Base-by-base conservation (phyloP, 2,797 vertebrate genomes). In the Semaprochilodus insignis region DNA sequence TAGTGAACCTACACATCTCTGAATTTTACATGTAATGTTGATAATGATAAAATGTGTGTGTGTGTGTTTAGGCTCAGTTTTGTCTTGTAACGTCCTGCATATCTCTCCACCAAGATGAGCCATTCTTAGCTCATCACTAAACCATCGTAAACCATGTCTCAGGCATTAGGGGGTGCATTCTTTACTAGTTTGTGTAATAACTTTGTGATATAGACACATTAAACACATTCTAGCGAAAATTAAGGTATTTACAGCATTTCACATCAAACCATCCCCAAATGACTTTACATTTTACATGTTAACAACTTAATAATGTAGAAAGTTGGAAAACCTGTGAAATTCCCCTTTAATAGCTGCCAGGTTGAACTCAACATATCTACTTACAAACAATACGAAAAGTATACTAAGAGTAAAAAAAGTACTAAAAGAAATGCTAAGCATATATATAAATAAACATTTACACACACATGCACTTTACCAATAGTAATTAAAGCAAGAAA, bases 401-500 rank as follows among this genome's bases (percentile, higher is more conserved):
- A n/a, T n/a, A n/a, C n/a, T n/a, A n/a, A n/a, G n/a, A n/a, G n/a
- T n/a, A n/a, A n/a, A n/a, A n/a, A n/a, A n/a, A n/a, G n/a, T n/a
- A n/a, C n/a, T n/a, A 3, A 40, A 40, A 40, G 36, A 40, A 40
- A 6, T 40, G 6, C 36, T 40, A 40, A 40, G 36, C 6, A 40
- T 40, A 6, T 6, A 40, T 40, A 3, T 40, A 40, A 40, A 40
- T 40, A n/a, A n/a, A n/a, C n/a, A n/a, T n/a, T n/a, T n/a, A 40
- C 4, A 52, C 48, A 73, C 36, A 34, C 10, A 51, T 6, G 25
- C 59, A 48, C 19, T 34, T 76, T 31, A 57, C 25, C 75, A 54
- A 65, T 23, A 55, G 62, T 65, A 40, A 66, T 71, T 71, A 77
- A 82, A 77, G 36, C 23, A 51, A 57, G 2, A 40, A 65, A 66